phyloP scores from a whole-genome alignment of 2,113 vertebrate genomes.

The Cynoglossus semilaevis region DNA sequence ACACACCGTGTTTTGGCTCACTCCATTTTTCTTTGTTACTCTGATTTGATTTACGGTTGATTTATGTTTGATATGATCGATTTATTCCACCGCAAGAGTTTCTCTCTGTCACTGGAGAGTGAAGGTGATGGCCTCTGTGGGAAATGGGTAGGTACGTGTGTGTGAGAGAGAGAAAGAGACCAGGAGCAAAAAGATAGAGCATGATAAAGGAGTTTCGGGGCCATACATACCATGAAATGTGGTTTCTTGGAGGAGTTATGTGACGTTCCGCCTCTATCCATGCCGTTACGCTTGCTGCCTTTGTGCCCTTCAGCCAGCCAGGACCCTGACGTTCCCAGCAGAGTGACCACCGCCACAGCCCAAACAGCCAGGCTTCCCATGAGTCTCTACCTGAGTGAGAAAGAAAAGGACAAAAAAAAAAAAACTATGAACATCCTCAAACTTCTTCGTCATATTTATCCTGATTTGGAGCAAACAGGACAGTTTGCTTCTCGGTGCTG shows the following conservation, averaged over 20 bases:
- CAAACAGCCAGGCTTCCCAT: conserved; percentile 84
- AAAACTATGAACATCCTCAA: neutral
- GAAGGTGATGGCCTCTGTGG: conserved; percentile 16
- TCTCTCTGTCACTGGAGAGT: conserved; percentile 4
- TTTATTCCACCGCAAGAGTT: conserved; percentile 14
- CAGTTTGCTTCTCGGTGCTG: neutral
- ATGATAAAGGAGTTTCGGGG: neutral
- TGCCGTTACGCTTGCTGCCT: conserved; percentile 69
- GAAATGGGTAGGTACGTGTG: neutral
- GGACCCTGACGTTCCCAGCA: conserved; percentile 77
- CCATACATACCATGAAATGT: conserved; percentile 75
- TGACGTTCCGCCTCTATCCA: conserved; percentile 56
- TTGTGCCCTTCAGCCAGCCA: conserved; percentile 76
- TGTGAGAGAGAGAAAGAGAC: neutral
- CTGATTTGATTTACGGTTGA: conserved; percentile 19
- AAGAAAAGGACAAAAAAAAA: conserved; percentile 13
- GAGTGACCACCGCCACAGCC: conserved; percentile 75
- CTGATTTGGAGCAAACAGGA: neutral
- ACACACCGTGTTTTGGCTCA: neutral
- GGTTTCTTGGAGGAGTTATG: conserved; percentile 41
- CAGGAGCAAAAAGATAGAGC: no score
- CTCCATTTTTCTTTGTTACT: conserved; percentile 5
- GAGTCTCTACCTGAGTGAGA: conserved; percentile 71
- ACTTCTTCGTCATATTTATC: neutral
- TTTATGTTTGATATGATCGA: conserved; percentile 15